A percentile compares a stretch with the other conserved stretches of the same genome.
These are phyloP conservation scores for Tragulus kanchil DNA, from an alignment of 2,113 vertebrate genomes.

Conservation along the genomic window DNA sequence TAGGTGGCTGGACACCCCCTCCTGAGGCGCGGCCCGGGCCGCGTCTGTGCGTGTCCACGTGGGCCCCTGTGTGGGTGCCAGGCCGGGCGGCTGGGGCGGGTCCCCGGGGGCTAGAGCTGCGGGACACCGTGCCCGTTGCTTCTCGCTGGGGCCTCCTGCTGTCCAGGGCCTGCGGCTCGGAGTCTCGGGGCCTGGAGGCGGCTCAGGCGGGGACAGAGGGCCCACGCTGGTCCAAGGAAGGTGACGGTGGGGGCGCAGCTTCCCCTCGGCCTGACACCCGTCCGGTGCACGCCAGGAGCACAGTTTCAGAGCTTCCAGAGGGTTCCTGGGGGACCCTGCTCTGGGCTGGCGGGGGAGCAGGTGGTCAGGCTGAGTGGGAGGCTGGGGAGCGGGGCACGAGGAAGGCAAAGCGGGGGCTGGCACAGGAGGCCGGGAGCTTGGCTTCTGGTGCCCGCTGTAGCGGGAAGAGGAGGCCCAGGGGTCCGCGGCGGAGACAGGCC, in stretches of 20 bases:
- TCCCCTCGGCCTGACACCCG: not conserved
- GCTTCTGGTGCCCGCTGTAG: not conserved
- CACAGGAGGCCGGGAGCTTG: not conserved
- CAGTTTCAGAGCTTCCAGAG: not conserved
- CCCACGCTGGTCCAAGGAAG: not conserved
- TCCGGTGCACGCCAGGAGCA: not conserved
- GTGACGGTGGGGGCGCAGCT: too few species aligned
- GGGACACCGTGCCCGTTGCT: not conserved
- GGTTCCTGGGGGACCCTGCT: not conserved
- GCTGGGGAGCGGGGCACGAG: not conserved
- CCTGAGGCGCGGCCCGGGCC: not conserved
- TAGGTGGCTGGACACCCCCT: not conserved
- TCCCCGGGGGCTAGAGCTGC: fast-evolving
- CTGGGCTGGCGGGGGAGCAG: not conserved
- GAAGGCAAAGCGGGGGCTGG: not conserved
- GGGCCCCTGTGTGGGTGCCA: not conserved
- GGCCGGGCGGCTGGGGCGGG: not conserved
- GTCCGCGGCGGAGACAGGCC: not conserved
- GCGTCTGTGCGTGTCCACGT: fast-evolving
- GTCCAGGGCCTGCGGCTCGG: not conserved
- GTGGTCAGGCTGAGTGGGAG: not conserved
- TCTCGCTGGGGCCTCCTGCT: not conserved
- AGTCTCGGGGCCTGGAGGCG: not conserved
- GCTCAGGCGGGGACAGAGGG: not conserved
- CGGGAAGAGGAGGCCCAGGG: not conserved